These are phyloP conservation scores for Peromyscus polionotus DNA, from an alignment of 2,113 vertebrate genomes.

Conservation along the genomic window DNA sequence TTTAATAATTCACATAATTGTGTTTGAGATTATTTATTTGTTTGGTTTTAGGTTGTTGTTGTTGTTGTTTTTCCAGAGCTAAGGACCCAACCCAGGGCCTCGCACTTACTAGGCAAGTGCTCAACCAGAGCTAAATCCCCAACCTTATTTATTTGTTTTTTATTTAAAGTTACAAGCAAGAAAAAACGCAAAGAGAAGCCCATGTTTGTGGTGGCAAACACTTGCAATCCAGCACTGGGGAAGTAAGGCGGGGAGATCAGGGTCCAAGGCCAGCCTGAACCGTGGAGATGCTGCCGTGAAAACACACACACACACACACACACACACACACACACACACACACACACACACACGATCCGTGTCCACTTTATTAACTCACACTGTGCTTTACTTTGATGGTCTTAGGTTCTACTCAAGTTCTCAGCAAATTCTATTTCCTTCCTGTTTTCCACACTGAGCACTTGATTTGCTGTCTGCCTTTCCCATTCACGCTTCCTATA, in stretches of 20 bases:
- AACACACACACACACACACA: background rate
- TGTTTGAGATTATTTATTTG: background rate
- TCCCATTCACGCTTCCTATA: background rate
- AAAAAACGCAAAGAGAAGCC: background rate
- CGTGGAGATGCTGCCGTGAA: background rate
- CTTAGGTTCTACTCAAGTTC: background rate
- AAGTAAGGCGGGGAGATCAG: background rate
- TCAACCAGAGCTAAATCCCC: too few species aligned
- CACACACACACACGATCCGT: background rate
- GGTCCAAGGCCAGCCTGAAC: background rate
- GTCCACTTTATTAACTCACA: background rate
- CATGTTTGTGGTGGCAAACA: background rate
- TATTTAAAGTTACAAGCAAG: background rate
- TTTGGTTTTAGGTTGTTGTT: too few species aligned
- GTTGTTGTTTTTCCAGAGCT: too few species aligned
- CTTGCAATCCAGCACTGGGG: background rate
- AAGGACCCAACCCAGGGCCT: too few species aligned
- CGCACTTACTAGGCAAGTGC: too few species aligned
- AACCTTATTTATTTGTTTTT: too few species aligned
- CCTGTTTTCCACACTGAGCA: background rate
- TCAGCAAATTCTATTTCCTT: background rate
- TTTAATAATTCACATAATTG: constrained; percentile 6
- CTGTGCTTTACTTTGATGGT: background rate
- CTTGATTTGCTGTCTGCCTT: background rate
- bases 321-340: background rate